These are phyloP conservation scores for Cremastinae sp. DNA, from an alignment of 2,888 invertebrate species.

Conservation along the genomic window DNA sequence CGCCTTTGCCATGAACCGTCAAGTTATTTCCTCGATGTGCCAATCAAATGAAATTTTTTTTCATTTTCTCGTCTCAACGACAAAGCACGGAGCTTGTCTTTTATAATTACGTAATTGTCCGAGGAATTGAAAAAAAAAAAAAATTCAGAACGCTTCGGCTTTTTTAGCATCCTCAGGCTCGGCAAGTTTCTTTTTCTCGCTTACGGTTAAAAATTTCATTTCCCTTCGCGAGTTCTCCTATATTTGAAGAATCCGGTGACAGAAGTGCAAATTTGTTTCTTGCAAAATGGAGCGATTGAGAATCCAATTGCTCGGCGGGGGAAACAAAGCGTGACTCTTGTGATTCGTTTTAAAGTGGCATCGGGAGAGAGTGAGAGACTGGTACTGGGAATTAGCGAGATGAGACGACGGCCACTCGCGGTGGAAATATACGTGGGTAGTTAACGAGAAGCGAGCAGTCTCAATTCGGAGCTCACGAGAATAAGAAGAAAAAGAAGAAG, in stretches of 20 bases:
- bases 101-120: no score
- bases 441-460: slow-evolving; percentile 34
- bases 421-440: slow-evolving; percentile 49
- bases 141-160: no score
- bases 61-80: neutral
- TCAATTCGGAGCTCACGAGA: slow-evolving; percentile 27
- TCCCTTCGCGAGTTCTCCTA: no score
- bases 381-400: neutral
- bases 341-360: slow-evolving; percentile 14
- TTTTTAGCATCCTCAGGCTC: no score
- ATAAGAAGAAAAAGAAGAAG: slow-evolving; percentile 18
- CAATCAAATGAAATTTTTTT: neutral
- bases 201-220: no score
- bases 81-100: no score
- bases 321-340: slow-evolving; percentile 15
- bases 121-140: no score
- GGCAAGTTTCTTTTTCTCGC: no score
- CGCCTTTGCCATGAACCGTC: slow-evolving; percentile 17
- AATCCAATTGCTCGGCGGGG: neutral
- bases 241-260: no score
- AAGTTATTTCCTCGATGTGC: slow-evolving; percentile 15
- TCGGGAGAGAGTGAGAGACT: slow-evolving; percentile 1
- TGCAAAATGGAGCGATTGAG: neutral
- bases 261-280: no score
- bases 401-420: slow-evolving; percentile 46